phyloP scores from a whole-genome alignment of 1,140 invertebrate genomes.

The Drosophila chauvacae region DNA sequence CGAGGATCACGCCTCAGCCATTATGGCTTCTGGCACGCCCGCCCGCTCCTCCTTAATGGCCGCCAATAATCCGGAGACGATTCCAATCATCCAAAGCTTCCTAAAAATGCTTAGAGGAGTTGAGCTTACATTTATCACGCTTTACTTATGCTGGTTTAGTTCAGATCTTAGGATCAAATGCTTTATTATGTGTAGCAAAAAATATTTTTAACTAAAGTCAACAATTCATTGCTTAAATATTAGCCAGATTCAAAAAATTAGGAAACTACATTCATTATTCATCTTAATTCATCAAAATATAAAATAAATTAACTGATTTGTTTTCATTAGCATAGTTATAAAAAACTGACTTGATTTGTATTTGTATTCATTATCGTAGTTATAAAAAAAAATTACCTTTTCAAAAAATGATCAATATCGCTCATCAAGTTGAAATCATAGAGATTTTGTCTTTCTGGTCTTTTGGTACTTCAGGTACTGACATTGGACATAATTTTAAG shows the following conservation, averaged over 20 bases:
- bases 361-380: background rate
- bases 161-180: background rate
- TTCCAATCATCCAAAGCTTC: slow-evolving; percentile 26
- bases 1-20: slow-evolving; percentile 58
- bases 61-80: slow-evolving; percentile 10
- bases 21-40: slow-evolving; percentile 59
- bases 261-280: background rate
- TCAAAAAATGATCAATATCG: background rate
- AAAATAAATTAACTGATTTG: background rate
- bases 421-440: background rate
- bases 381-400: too few relatives aligned
- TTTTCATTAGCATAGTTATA: too few relatives aligned
- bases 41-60: slow-evolving; percentile 54
- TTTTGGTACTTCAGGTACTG: background rate
- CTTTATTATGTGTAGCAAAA: background rate
- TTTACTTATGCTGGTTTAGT: too few relatives aligned
- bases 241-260: background rate
- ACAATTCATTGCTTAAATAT: background rate
- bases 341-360: too few relatives aligned
- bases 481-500: background rate
- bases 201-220: background rate
- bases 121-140: background rate
- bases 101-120: background rate
- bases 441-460: too few relatives aligned
- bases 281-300: background rate